Evolutionary conservation across 2,888 invertebrate genomes (phyloP).

Genomic region (Phalangium opilio): DNA sequence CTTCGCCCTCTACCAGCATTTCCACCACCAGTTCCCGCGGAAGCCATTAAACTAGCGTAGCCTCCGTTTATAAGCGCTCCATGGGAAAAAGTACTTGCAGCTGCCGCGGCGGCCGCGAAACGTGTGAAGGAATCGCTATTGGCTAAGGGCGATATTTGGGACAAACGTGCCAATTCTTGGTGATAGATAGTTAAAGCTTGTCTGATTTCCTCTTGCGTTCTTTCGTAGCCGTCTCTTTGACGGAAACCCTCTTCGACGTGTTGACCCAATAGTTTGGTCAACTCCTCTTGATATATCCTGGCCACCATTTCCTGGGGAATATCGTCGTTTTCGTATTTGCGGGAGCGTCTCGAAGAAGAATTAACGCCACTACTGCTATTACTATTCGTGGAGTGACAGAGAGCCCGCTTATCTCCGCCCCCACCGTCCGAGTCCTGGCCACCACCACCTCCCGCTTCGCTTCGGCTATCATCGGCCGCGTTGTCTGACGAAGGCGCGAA

Average conservation of each 20-base stretch:
- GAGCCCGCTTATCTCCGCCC: slow-evolving; percentile 5
- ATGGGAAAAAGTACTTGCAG: neutral
- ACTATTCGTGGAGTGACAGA: slow-evolving; percentile 8
- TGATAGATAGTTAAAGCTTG: slow-evolving; percentile 82
- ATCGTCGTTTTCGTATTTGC: slow-evolving; percentile 82
- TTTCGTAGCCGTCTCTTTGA: slow-evolving; percentile 24
- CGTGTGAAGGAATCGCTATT: slow-evolving; percentile 9
- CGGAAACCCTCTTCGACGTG: slow-evolving; percentile 22
- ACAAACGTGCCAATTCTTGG: slow-evolving; percentile 78
- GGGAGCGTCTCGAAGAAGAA: slow-evolving; percentile 41
- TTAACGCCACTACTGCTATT: slow-evolving; percentile 4
- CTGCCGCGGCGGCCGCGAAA: slow-evolving; percentile 3
- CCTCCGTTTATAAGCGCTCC: neutral
- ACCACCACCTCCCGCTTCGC: slow-evolving; percentile 2
- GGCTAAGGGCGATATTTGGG: slow-evolving; percentile 26
- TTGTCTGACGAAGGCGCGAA: slow-evolving; percentile 25
- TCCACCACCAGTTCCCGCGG: neutral
- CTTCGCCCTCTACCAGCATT: neutral
- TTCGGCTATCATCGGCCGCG: slow-evolving; percentile 13
- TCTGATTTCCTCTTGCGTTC: slow-evolving; percentile 68
- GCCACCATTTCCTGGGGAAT: slow-evolving; percentile 92
- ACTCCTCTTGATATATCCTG: slow-evolving; percentile 84
- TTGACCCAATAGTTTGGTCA: slow-evolving; percentile 70
- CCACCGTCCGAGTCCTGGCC: slow-evolving; percentile 6
- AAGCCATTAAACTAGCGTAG: slow-evolving; percentile 2